phyloP scores from a whole-genome alignment of 2,888 invertebrate genomes.

The Rotaria magnacalcarata region DNA sequence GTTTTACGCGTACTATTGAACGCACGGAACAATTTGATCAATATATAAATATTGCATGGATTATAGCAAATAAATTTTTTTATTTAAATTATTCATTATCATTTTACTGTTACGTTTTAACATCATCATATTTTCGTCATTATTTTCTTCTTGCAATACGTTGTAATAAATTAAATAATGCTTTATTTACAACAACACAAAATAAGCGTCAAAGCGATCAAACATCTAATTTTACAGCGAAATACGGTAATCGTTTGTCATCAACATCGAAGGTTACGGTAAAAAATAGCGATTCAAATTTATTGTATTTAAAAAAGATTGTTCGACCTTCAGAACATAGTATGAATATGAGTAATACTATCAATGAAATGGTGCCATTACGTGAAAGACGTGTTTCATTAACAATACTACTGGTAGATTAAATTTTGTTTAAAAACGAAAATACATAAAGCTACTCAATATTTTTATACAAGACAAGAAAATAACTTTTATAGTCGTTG shows the following conservation, averaged over 20 bases:
- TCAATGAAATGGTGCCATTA: background rate
- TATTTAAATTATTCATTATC: conserved; percentile 36
- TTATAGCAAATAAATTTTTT: conserved; percentile 4
- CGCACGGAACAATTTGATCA: background rate
- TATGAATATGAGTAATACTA: background rate
- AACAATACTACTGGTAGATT: background rate
- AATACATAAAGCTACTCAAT: background rate
- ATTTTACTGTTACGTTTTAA: conserved; percentile 25
- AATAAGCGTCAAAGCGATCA: background rate
- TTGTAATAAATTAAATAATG: background rate
- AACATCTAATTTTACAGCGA: background rate
- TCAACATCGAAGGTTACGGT: background rate
- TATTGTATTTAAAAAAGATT: too few relatives aligned
- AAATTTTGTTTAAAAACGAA: background rate
- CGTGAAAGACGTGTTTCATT: background rate
- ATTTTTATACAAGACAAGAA: background rate
- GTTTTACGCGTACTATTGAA: conserved; percentile 25
- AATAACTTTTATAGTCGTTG: background rate
- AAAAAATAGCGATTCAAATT: background rate
- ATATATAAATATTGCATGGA: conserved; percentile 2
- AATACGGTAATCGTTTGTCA: background rate
- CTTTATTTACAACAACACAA: background rate
- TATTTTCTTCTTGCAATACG: conserved; percentile 25
- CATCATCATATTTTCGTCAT: conserved; percentile 9
- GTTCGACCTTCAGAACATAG: background rate